Evolutionary conservation across 2,113 vertebrate genomes (phyloP).

Genomic region (Syrrhaptes paradoxus): DNA sequence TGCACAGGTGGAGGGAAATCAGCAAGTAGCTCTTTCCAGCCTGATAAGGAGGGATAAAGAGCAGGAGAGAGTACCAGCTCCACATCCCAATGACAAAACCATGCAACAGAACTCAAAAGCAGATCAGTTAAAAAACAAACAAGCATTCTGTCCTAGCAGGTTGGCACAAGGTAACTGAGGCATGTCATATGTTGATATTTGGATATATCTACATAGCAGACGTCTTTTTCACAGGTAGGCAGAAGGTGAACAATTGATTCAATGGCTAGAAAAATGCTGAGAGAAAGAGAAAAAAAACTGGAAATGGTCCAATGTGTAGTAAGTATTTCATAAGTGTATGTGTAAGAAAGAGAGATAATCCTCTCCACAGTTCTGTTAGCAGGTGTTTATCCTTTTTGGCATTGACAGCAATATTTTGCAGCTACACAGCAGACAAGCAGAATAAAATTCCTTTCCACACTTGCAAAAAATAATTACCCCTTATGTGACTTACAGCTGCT

Average conservation of each 20-base stretch:
- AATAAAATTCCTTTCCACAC: constrained; percentile 46
- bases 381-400: constrained; percentile 61
- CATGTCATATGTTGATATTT: background rate
- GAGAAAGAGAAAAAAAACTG: constrained; percentile 36
- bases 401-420: constrained; percentile 64
- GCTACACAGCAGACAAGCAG: constrained; percentile 41
- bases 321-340: background rate
- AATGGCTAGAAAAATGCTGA: constrained; percentile 21
- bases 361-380: constrained; percentile 48
- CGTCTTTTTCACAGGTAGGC: constrained; percentile 53
- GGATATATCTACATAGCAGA: constrained; percentile 42
- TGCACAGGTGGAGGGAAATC: constrained; percentile 16
- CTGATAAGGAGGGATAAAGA: background rate
- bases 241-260: constrained; percentile 38
- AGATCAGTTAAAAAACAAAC: background rate
- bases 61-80: background rate
- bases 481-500: constrained; percentile 67
- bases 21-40: background rate
- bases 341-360: constrained; percentile 44
- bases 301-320: constrained; percentile 24
- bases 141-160: background rate
- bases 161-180: background rate
- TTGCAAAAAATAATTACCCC: constrained; percentile 64
- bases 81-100: background rate
- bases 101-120: background rate